A percentile compares a stretch with the other conserved stretches of the same genome.
These are phyloP conservation scores for Toxotes lorentzi DNA, from an alignment of 2,797 vertebrate species.

Conservation along the genomic window DNA sequence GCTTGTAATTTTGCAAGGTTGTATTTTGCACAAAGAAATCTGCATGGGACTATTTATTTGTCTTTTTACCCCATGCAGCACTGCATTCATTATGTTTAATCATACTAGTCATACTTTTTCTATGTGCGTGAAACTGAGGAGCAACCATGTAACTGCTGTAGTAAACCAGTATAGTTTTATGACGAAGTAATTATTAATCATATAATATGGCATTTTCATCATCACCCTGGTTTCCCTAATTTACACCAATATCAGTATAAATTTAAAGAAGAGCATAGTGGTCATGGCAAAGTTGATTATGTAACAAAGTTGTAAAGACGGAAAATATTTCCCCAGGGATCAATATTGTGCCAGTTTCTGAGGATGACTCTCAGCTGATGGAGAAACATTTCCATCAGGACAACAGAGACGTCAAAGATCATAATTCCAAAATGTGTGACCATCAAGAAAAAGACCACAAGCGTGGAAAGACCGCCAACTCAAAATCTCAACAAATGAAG, in stretches of 20 bases:
- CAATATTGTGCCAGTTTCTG: slow-evolving; percentile 5
- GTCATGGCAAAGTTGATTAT: not conserved
- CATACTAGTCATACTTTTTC: not conserved
- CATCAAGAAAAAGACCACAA: slow-evolving; percentile 61
- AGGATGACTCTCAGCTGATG: slow-evolving; percentile 53
- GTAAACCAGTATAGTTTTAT: not conserved
- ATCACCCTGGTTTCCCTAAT: not conserved
- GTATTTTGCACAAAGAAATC: not conserved
- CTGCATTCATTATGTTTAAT: not conserved
- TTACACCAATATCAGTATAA: not conserved
- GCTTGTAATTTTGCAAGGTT: not conserved
- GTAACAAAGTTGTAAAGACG: slow-evolving; percentile 6
- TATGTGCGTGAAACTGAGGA: not conserved
- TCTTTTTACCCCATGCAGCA: not conserved
- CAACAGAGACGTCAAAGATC: slow-evolving; percentile 14
- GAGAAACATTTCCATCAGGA: slow-evolving; percentile 69
- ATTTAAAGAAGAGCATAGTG: not conserved
- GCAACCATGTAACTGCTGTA: not conserved
- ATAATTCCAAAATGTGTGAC: slow-evolving; percentile 55
- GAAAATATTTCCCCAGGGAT: slow-evolving; percentile 35
- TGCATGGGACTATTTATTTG: not conserved
- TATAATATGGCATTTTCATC: not conserved
- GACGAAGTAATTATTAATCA: not conserved
- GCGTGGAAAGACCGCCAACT: slow-evolving; percentile 48
- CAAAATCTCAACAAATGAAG: slow-evolving; percentile 67